Conservation (phyloP, 1,140 invertebrate genomes). For the Eumeta japonica region DNA sequence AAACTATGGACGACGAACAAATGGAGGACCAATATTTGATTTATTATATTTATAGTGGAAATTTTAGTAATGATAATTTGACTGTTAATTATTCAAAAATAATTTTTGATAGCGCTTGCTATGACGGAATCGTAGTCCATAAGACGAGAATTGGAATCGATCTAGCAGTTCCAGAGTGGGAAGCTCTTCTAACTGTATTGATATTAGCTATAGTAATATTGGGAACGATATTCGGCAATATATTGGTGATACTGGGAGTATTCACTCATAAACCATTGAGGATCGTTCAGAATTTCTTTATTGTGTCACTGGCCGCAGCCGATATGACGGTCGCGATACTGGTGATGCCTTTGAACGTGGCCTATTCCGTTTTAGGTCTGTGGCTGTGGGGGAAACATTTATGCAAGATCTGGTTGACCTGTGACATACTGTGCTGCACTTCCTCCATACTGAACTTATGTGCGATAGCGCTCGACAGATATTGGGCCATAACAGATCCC, state of each 20-base stretch:
- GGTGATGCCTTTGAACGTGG: slow-evolving; percentile 93
- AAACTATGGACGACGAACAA: too few species aligned
- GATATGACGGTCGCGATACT: slow-evolving; percentile 92
- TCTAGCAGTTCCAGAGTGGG: slow-evolving; percentile 71
- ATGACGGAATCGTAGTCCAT: too few species aligned
- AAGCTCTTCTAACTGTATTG: slow-evolving; percentile 68
- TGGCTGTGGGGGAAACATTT: slow-evolving; percentile 85
- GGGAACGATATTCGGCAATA: slow-evolving; percentile 85
- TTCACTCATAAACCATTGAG: slow-evolving; percentile 89
- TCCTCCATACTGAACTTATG: slow-evolving; percentile 93
- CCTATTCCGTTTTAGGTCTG: slow-evolving; percentile 78
- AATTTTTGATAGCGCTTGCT: too few species aligned
- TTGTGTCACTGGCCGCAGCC: slow-evolving; percentile 90
- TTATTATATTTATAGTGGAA: too few species aligned
- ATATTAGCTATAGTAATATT: slow-evolving; percentile 74
- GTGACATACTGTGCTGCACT: slow-evolving; percentile 91
- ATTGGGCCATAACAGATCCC: slow-evolving; percentile 93
- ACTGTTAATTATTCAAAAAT: too few species aligned
- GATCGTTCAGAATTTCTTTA: slow-evolving; percentile 95
- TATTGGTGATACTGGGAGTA: slow-evolving; percentile 89
- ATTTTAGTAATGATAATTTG: too few species aligned
- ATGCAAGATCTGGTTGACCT: slow-evolving; percentile 92
- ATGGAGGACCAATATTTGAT: too few species aligned
- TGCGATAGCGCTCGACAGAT: slow-evolving; percentile 86
- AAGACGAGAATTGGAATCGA: slow-evolving; percentile 58